phyloP scores from a whole-genome alignment of 2,888 invertebrate species.

The Rhabditoides inermis region DNA sequence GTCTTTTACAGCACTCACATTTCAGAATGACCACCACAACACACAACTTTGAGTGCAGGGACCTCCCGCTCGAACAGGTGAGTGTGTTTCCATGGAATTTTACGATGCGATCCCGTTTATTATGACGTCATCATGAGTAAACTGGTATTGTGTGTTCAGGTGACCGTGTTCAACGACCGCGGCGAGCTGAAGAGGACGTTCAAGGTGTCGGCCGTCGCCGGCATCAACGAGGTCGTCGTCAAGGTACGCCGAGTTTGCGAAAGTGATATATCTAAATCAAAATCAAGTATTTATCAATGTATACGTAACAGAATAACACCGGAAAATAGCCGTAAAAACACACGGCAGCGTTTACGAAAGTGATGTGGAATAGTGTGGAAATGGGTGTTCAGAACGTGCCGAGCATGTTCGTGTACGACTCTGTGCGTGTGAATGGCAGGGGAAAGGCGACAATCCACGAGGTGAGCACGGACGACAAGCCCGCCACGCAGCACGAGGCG shows the following conservation, averaged over 20 bases:
- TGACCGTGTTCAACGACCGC: slow-evolving; percentile 40
- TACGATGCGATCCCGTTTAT: no score
- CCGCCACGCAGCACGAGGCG: slow-evolving; percentile 14
- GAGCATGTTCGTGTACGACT: slow-evolving; percentile 17
- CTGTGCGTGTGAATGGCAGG: slow-evolving; percentile 38
- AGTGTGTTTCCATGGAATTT: no score
- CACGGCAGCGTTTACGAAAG: no score
- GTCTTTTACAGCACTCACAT: neutral
- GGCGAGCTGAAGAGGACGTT: slow-evolving; percentile 37
- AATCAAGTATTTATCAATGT: no score
- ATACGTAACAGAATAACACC: no score
- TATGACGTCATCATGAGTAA: no score
- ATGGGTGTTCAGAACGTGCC: slow-evolving; percentile 27
- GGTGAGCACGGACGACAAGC: slow-evolving; percentile 25
- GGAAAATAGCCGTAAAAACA: no score
- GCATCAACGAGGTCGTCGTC: slow-evolving; percentile 31
- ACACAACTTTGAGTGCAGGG: slow-evolving; percentile 15
- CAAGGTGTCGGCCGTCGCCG: slow-evolving; percentile 17
- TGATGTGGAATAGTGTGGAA: no score
- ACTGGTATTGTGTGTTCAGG: no score
- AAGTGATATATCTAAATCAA: neutral
- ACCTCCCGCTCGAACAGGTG: slow-evolving; percentile 15
- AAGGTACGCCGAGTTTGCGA: slow-evolving; percentile 10
- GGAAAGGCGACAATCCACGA: slow-evolving; percentile 36
- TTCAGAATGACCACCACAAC: slow-evolving; percentile 5